These are phyloP conservation scores for Carterocephalus palaemon DNA, from an alignment of 2,888 invertebrate genomes.

Conservation along the genomic window DNA sequence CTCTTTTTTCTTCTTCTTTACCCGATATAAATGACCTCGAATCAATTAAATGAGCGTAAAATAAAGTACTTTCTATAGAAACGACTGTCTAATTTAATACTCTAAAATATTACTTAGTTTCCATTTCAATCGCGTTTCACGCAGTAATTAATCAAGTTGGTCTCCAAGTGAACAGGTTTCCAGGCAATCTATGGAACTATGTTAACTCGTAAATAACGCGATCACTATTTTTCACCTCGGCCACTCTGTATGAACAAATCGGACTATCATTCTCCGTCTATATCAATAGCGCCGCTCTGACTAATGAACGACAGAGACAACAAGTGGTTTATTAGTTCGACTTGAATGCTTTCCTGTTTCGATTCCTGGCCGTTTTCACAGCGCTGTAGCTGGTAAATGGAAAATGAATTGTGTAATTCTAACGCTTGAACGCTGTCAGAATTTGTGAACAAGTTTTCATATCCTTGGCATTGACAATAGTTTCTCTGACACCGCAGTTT, in stretches of 20 bases:
- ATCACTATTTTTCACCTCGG: constrained; percentile 28
- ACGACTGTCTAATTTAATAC: constrained; percentile 3
- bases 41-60: no score
- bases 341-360: constrained; percentile 24
- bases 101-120: constrained; percentile 6
- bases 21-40: no score
- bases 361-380: constrained; percentile 29
- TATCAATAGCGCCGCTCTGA: constrained; percentile 21
- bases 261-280: constrained; percentile 9
- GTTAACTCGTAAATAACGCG: constrained; percentile 27
- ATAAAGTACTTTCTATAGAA: background rate
- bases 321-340: constrained; percentile 17
- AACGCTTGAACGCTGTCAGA: constrained; percentile 23
- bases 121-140: constrained; percentile 18
- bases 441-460: constrained; percentile 26
- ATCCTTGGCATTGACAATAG: constrained; percentile 20
- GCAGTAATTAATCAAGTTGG: constrained; percentile 25
- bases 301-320: constrained; percentile 15
- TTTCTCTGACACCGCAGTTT: background rate
- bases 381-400: constrained; percentile 24
- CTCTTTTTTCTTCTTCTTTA: no score
- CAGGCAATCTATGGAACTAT: constrained; percentile 23
- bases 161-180: constrained; percentile 22
- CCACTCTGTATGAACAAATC: constrained; percentile 1
- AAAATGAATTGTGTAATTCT: constrained; percentile 28